These are phyloP conservation scores for Pogona vitticeps DNA, from an alignment of 2,113 vertebrate genomes.

Conservation along the genomic window DNA sequence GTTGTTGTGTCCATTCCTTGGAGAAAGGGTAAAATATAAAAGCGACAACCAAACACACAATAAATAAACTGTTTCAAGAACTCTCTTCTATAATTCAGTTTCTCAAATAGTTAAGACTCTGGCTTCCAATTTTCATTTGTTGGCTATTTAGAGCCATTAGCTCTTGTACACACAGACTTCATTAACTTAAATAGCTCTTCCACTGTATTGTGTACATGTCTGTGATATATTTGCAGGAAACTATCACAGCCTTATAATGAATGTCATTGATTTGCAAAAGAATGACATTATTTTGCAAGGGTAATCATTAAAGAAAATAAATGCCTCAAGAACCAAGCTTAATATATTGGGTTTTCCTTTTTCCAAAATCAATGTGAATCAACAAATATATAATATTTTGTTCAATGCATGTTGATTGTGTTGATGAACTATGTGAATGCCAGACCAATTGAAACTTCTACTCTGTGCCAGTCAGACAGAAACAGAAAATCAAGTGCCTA, in stretches of 20 bases:
- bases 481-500: not conserved
- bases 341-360: constrained; percentile 45
- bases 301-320: constrained; percentile 58
- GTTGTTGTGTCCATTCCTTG: too few relatives aligned
- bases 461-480: not conserved
- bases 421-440: not conserved
- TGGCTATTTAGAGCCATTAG: constrained; percentile 19
- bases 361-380: constrained; percentile 34
- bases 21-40: not conserved
- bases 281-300: constrained; percentile 56
- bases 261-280: constrained; percentile 58
- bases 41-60: not conserved
- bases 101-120: constrained; percentile 3
- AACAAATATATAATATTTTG: constrained; percentile 28
- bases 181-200: constrained; percentile 12
- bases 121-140: constrained; percentile 7
- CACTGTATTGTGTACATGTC: not conserved
- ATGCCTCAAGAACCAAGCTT: constrained; percentile 25
- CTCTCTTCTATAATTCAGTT: not conserved
- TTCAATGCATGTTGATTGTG: constrained; percentile 5
- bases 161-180: not conserved
- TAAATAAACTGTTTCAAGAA: not conserved
- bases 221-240: constrained; percentile 20
- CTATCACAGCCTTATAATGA: constrained; percentile 52
- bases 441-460: not conserved